phyloP scores from a whole-genome alignment of 1,140 invertebrate species.

The Elysia chlorotica region DNA sequence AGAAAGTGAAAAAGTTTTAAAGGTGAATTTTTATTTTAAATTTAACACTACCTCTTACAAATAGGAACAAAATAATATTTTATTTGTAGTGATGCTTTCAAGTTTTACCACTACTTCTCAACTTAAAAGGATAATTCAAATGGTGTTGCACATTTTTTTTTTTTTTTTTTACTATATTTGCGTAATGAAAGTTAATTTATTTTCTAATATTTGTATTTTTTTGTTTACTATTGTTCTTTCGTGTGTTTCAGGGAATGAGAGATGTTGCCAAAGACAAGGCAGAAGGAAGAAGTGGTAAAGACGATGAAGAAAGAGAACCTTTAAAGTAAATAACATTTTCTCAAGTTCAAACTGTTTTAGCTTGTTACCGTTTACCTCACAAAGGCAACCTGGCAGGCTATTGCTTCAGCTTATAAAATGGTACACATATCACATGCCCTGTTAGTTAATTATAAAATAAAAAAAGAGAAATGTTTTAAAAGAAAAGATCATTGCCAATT shows the following conservation, averaged over 20 bases:
- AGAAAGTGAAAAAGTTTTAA: slow-evolving; percentile 92
- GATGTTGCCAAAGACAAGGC: slow-evolving; percentile 92
- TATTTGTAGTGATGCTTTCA: no score
- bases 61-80: no score
- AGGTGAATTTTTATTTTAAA: slow-evolving; percentile 63
- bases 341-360: no score
- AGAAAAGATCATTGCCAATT: no score
- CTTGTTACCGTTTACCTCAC: no score
- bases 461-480: no score
- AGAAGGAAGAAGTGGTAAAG: slow-evolving; percentile 64
- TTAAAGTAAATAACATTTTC: slow-evolving; percentile 34
- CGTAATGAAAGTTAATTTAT: background rate
- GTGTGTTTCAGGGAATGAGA: slow-evolving; percentile 82
- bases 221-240: slow-evolving; percentile 14
- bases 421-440: no score
- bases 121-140: slow-evolving; percentile 76
- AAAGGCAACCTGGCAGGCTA: no score
- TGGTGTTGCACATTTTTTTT: background rate
- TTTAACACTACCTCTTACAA: no score
- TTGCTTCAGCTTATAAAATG: no score
- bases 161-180: background rate
- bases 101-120: no score
- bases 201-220: background rate
- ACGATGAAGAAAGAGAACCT: slow-evolving; percentile 48
- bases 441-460: no score